Base-by-base conservation (phyloP, 2,797 vertebrate genomes). In the Anguilla megastoma region DNA sequence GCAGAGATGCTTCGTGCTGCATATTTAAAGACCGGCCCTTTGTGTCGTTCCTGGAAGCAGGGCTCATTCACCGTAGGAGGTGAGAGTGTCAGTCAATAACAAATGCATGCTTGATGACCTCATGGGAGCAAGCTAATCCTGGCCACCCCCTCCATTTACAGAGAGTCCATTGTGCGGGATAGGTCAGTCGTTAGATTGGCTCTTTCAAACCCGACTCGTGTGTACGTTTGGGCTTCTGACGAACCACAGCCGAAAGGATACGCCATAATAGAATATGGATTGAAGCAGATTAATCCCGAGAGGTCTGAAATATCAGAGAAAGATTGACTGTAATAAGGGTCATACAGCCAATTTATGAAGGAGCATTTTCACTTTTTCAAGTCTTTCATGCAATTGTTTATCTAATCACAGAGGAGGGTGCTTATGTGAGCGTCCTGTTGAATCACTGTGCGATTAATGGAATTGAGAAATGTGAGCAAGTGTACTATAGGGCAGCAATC, bases 61-160 rank as follows among this genome's bases (percentile, higher is more conserved):
- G 45, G 86, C 90, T 92, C 88, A 3, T 30, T 94, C 90, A 90
- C 92, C 90, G 91, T 87, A 90, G 89, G 86, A 90, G 89, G 89
- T 89, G 90, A 92, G 90, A 79, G 88, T 90, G 86, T 71, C 89
- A 92, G 91, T 90, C 91, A 86, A 88, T 91, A 91, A 91, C 93
- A 90, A 87, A 87, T 89, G 90, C 92, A 90, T 76, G 71, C 50
- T 79, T 89, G 90, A 90, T 94, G 92, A 94, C 91, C 90, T 95
- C 92, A 91, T 90, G 91, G 91, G 87, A 90, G 89, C 89, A 91
- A 91, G 88, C 92, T 93, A 92, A 94, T 94, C 88, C 90, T 93
- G 90, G 91, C 91, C 93, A 89, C 85, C 90, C 90, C 83, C 24
- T 90, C 87, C 88, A 89, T 88, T 86, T 90, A 86, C 36, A 92